Evolutionary conservation across 1,140 invertebrate genomes (phyloP).

Genomic region (Steinernema feltiae): DNA sequence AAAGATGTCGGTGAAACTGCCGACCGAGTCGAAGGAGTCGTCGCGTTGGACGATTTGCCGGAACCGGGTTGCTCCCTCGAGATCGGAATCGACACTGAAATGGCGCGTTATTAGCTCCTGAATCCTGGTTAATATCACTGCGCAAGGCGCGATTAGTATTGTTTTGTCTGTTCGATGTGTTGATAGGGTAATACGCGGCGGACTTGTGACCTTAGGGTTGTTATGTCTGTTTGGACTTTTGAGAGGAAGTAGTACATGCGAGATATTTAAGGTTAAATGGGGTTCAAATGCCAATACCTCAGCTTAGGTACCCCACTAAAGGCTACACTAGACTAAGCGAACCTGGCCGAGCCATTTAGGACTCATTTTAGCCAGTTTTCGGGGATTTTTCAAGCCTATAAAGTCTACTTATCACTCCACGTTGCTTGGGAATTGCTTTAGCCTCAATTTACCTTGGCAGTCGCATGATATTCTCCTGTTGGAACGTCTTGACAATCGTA

Average conservation of each 20-base stretch:
- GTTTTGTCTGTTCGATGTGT: no score
- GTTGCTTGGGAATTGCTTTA: neutral
- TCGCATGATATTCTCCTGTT: conserved; percentile 39
- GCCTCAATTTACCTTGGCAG: conserved; percentile 30
- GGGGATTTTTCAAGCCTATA: neutral
- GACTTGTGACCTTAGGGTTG: no score
- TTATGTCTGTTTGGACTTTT: no score
- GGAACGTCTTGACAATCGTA: conserved; percentile 36
- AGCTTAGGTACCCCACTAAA: no score
- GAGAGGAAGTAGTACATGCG: no score
- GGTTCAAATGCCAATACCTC: no score
- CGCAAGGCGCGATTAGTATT: no score
- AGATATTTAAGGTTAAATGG: no score
- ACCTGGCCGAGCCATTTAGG: no score
- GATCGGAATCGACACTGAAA: neutral
- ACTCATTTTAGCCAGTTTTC: no score
- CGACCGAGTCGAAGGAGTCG: neutral
- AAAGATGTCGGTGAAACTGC: neutral
- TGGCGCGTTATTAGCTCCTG: neutral
- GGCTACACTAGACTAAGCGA: no score
- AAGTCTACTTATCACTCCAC: neutral
- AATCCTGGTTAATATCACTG: neutral
- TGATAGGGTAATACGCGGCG: neutral
- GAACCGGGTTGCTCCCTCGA: neutral
- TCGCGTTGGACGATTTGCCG: neutral